These are phyloP conservation scores for Mycalesis mineus DNA, from an alignment of 2,888 invertebrate genomes.

Conservation along the genomic window DNA sequence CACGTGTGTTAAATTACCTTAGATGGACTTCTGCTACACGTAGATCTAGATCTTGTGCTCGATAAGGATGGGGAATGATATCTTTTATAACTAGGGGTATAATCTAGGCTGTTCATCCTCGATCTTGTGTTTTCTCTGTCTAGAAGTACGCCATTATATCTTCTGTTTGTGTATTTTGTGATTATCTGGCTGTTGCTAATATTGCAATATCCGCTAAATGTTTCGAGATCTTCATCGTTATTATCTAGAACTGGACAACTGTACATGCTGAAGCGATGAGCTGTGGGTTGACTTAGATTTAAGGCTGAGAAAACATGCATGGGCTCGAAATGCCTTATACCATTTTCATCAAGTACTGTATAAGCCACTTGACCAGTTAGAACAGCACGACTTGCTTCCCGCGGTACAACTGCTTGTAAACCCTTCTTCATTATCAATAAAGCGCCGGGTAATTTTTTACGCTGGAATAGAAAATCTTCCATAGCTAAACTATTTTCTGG, in stretches of 20 bases:
- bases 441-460: conserved; percentile 78
- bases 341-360: conserved; percentile 86
- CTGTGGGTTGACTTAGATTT: conserved; percentile 81
- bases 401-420: conserved; percentile 85
- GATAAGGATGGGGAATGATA: conserved; percentile 68
- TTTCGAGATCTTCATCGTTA: conserved; percentile 66
- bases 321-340: conserved; percentile 86
- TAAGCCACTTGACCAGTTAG: conserved; percentile 86
- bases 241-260: conserved; percentile 79
- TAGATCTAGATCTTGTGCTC: conserved; percentile 68
- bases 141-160: conserved; percentile 59
- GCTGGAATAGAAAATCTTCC: conserved; percentile 83
- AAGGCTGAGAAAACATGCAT: conserved; percentile 85
- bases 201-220: conserved; percentile 68
- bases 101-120: conserved; percentile 69
- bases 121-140: conserved; percentile 65
- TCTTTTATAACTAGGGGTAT: conserved; percentile 77
- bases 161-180: conserved; percentile 51
- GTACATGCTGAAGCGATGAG: conserved; percentile 83
- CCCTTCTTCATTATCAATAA: conserved; percentile 86
- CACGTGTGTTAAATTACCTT: conserved; percentile 53
- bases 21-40: conserved; percentile 68
- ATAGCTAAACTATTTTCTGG: conserved; percentile 86
- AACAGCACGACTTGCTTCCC: conserved; percentile 85
- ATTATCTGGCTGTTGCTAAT: conserved; percentile 69